Conservation (phyloP, 1,140 invertebrate species). For the Brachionus sp. region DNA sequence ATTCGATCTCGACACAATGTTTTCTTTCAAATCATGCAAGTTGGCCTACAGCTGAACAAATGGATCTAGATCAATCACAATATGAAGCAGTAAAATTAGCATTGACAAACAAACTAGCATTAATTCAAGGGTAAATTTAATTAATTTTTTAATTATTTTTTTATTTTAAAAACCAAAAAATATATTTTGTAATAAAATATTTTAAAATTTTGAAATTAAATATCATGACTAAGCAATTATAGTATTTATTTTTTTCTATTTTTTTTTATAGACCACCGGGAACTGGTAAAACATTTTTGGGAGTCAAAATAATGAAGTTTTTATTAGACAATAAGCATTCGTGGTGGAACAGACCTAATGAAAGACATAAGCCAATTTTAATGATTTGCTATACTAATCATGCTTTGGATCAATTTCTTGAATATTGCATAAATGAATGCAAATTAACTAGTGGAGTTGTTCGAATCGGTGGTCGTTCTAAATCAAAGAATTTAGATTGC, state of each 20-base stretch:
- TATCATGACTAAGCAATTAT: neutral
- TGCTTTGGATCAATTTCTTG: constrained; percentile 68
- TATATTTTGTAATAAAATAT: neutral
- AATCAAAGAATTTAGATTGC: neutral
- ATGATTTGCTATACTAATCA: constrained; percentile 76
- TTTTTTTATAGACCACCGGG: constrained; percentile 64
- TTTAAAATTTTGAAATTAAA: neutral
- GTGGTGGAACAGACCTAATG: constrained; percentile 48
- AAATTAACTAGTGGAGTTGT: constrained; percentile 5
- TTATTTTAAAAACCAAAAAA: neutral
- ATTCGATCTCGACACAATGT: neutral
- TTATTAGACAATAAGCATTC: constrained; percentile 53
- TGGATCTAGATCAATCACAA: constrained; percentile 58
- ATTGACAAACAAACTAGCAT: constrained; percentile 61
- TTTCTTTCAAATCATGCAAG: constrained; percentile 18
- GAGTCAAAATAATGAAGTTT: constrained; percentile 65
- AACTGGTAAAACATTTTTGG: constrained; percentile 75
- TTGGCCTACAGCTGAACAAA: constrained; percentile 50
- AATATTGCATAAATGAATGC: constrained; percentile 47
- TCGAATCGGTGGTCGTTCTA: constrained; percentile 3
- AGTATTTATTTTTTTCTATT: neutral
- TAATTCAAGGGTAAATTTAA: constrained; percentile 67
- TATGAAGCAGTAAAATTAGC: constrained; percentile 58
- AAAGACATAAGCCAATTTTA: constrained; percentile 62
- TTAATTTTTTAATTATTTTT: neutral